Conservation (phyloP, 2,888 invertebrate species). For the Dicycla oo region DNA sequence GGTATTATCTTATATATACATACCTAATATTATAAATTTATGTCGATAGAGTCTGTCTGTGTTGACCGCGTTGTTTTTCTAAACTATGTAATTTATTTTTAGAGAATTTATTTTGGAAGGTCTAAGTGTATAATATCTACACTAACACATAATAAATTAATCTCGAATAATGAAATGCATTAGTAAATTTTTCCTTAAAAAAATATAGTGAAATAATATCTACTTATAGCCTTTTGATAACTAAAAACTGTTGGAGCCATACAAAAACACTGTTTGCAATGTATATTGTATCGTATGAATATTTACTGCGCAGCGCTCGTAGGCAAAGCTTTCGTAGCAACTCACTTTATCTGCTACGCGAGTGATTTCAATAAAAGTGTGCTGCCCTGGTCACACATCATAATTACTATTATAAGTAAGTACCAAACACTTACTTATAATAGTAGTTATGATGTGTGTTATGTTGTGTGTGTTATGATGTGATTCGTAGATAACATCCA, state of each 20-base stretch:
- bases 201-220: background rate
- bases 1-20: background rate
- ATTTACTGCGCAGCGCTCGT: constrained; percentile 18
- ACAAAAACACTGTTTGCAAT: background rate
- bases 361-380: background rate
- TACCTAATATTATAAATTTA: too few species aligned
- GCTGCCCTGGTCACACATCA: too few species aligned
- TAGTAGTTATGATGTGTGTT: background rate
- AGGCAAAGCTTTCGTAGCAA: constrained; percentile 28
- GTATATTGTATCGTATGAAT: background rate
- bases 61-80: background rate
- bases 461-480: background rate
- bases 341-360: background rate
- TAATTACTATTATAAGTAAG: too few species aligned
- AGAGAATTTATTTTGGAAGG: background rate
- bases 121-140: background rate
- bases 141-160: background rate
- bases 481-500: background rate
- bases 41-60: background rate
- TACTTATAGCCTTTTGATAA: background rate
- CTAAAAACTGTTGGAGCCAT: too few species aligned
- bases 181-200: too few species aligned
- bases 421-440: too few species aligned
- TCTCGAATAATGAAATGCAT: too few species aligned
- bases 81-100: background rate